Conservation (phyloP, 2,797 vertebrate genomes). For the Loriculus beryllinus region DNA sequence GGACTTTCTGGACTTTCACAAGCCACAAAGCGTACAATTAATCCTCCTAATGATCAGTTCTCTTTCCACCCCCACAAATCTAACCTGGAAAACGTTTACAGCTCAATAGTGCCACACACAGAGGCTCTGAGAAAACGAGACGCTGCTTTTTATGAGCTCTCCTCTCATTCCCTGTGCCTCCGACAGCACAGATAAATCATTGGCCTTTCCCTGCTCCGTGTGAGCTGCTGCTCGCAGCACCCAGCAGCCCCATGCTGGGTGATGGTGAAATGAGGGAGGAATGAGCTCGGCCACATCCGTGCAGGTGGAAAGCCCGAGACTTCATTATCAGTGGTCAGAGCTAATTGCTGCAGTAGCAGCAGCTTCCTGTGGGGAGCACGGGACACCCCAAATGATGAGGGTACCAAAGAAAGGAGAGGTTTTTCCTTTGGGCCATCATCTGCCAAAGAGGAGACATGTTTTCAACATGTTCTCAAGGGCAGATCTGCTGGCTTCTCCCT, state of each 20-base stretch:
- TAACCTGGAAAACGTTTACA: neutral
- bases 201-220: fast-evolving
- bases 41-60: neutral
- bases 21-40: neutral
- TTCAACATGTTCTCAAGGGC: neutral
- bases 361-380: neutral
- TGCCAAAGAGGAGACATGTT: neutral
- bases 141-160: neutral
- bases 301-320: neutral
- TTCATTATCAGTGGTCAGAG: neutral
- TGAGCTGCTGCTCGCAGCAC: neutral
- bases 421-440: neutral
- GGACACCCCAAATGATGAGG: neutral
- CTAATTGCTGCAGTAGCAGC: neutral
- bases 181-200: neutral
- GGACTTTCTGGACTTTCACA: constrained; percentile 24
- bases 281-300: fast-evolving
- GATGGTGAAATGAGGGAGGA: neutral
- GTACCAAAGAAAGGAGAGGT: neutral
- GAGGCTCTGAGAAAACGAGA: neutral
- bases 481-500: neutral
- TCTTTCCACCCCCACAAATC: neutral
- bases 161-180: neutral
- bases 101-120: constrained; percentile 50
- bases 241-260: neutral